A percentile compares a stretch with the other conserved stretches of the same genome.
Evolutionary conservation across 2,797 vertebrate species (phyloP).

Genomic region (Peromyscus attwateri): DNA sequence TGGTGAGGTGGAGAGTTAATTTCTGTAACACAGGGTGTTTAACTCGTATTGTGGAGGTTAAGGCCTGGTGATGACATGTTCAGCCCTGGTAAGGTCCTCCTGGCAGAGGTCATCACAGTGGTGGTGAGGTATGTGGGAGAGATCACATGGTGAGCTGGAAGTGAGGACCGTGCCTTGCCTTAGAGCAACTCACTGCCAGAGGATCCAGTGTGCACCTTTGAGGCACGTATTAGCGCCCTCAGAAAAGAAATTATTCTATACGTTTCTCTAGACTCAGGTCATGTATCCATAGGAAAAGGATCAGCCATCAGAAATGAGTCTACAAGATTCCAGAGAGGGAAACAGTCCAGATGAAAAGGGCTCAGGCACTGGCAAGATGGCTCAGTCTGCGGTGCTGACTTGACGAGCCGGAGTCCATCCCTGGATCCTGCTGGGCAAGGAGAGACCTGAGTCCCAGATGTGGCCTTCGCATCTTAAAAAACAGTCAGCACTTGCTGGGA

Average conservation of each 20-base stretch:
- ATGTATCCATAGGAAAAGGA: background rate
- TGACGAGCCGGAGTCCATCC: background rate
- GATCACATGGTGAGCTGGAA: background rate
- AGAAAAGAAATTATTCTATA: background rate
- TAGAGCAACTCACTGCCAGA: background rate
- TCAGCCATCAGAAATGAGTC: background rate
- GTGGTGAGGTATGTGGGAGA: background rate
- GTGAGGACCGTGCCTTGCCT: background rate
- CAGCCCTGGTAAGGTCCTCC: background rate
- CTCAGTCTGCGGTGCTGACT: background rate
- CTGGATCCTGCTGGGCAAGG: background rate
- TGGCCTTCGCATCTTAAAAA: background rate
- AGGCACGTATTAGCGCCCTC: background rate
- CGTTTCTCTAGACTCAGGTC: background rate
- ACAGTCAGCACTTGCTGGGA: background rate
- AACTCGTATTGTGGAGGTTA: background rate
- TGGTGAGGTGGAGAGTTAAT: background rate
- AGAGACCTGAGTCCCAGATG: background rate
- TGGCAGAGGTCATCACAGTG: background rate
- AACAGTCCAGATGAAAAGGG: background rate
- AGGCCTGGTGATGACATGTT: background rate
- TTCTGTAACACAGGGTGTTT: background rate
- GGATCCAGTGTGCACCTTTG: background rate
- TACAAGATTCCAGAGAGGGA: background rate
- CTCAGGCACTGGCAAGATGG: background rate